Percentiles rank a stretch among this genome's conserved stretches.
These are phyloP conservation scores for Protomyctophum bolini DNA, from an alignment of 2,113 vertebrate species.

Conservation along the genomic window DNA sequence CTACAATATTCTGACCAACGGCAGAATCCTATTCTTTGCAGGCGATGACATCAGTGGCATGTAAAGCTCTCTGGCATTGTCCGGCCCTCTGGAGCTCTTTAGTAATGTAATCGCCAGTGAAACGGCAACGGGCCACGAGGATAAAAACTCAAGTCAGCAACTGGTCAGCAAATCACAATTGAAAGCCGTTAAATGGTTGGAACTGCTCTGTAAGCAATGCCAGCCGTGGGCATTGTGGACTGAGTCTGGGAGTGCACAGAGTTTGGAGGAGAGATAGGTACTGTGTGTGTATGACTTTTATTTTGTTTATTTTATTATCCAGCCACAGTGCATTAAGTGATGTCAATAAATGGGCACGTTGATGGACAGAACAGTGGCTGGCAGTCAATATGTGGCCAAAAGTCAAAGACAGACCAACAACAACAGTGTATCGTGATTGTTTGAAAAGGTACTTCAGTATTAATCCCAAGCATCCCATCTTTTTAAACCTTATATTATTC, in stretches of 20 bases:
- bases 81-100: slow-evolving; percentile 61
- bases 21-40: slow-evolving; percentile 63
- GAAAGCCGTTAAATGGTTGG: slow-evolving; percentile 75
- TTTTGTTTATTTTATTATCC: neutral
- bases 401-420: too few relatives aligned
- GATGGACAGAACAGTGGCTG: too few relatives aligned
- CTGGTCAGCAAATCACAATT: slow-evolving; percentile 86
- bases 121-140: slow-evolving; percentile 62
- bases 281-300: neutral
- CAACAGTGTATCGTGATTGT: too few relatives aligned
- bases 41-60: slow-evolving; percentile 70
- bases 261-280: neutral
- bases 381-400: too few relatives aligned
- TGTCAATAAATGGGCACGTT: too few relatives aligned
- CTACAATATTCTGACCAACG: slow-evolving; percentile 50
- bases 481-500: too few relatives aligned
- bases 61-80: slow-evolving; percentile 77
- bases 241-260: slow-evolving; percentile 1
- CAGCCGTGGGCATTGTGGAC: slow-evolving; percentile 59
- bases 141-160: slow-evolving; percentile 85
- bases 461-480: too few relatives aligned
- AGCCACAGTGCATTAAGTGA: too few relatives aligned
- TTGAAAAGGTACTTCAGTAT: too few relatives aligned
- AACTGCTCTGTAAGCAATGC: slow-evolving; percentile 86
- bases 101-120: slow-evolving; percentile 68